Evolutionary conservation across 2,888 invertebrate genomes (phyloP).

Genomic region (Tiliacea aurago): DNA sequence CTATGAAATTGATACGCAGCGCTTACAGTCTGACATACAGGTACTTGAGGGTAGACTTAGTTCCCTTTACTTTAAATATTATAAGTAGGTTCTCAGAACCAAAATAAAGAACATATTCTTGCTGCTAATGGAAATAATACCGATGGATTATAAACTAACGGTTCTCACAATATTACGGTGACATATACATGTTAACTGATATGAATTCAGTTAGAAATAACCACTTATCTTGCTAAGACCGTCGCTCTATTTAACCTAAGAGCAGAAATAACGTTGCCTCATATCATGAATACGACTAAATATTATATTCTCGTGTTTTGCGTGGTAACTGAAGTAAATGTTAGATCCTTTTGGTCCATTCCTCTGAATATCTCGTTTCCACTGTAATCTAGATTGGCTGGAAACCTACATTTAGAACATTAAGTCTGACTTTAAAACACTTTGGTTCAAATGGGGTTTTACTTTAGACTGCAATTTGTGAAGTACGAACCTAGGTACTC

Average conservation of each 20-base stretch:
- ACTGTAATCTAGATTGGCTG: conserved; percentile 52
- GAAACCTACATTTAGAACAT: conserved; percentile 44
- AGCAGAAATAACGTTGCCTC: conserved; percentile 1
- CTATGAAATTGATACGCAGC: too few relatives aligned
- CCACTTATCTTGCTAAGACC: background rate
- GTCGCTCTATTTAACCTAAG: background rate
- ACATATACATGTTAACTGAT: background rate
- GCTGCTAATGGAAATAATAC: too few relatives aligned
- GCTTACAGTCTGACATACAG: too few relatives aligned
- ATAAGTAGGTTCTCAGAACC: too few relatives aligned
- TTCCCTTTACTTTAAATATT: too few relatives aligned
- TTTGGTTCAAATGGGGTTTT: conserved; percentile 41
- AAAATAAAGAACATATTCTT: too few relatives aligned
- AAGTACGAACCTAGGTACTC: background rate
- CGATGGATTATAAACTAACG: too few relatives aligned
- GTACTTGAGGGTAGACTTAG: too few relatives aligned
- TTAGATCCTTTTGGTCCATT: conserved; percentile 31
- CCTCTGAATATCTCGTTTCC: conserved; percentile 39
- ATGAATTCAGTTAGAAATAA: background rate
- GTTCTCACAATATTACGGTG: too few relatives aligned
- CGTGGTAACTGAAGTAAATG: conserved; percentile 19
- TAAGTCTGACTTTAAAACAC: conserved; percentile 43
- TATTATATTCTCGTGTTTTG: conserved; percentile 26
- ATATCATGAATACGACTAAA: conserved; percentile 7
- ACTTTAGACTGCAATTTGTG: conserved; percentile 15